Conservation (phyloP, 2,797 vertebrate genomes). For the Anguilla megastoma region DNA sequence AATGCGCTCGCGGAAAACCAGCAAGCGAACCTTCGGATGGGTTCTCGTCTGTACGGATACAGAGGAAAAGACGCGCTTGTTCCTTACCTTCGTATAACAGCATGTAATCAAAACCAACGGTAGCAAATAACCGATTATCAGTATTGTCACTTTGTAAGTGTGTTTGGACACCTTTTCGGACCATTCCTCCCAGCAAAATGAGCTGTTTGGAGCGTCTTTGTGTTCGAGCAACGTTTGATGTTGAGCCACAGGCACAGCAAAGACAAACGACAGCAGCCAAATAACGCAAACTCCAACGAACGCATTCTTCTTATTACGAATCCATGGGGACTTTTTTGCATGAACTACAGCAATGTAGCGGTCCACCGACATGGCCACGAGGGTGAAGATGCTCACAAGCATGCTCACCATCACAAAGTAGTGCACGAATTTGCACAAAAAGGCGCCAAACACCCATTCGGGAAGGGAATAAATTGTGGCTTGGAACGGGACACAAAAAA, state of each 20-base stretch:
- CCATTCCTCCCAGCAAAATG: constrained; percentile 97
- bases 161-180: constrained; percentile 80
- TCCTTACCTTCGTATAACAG: constrained; percentile 93
- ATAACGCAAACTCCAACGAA: constrained; percentile 84
- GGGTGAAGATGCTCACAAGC: constrained; percentile 97
- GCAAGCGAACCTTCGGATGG: no score
- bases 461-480: constrained; percentile 90
- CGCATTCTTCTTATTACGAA: constrained; percentile 83
- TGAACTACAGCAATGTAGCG: constrained; percentile 96
- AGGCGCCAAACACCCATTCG: constrained; percentile 90
- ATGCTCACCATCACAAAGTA: constrained; percentile 97
- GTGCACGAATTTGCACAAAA: constrained; percentile 94
- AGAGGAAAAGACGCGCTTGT: no score
- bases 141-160: constrained; percentile 88
- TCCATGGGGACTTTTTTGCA: constrained; percentile 84
- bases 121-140: constrained; percentile 91
- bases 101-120: constrained; percentile 93
- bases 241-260: constrained; percentile 90
- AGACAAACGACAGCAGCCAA: constrained; percentile 87
- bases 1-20: no score
- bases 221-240: constrained; percentile 84
- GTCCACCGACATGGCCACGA: constrained; percentile 96
- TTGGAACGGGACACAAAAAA: constrained; percentile 96
- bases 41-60: no score
- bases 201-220: constrained; percentile 70